Conservation (phyloP, 2,113 vertebrate genomes). For the Trochalopteron elliotii region DNA sequence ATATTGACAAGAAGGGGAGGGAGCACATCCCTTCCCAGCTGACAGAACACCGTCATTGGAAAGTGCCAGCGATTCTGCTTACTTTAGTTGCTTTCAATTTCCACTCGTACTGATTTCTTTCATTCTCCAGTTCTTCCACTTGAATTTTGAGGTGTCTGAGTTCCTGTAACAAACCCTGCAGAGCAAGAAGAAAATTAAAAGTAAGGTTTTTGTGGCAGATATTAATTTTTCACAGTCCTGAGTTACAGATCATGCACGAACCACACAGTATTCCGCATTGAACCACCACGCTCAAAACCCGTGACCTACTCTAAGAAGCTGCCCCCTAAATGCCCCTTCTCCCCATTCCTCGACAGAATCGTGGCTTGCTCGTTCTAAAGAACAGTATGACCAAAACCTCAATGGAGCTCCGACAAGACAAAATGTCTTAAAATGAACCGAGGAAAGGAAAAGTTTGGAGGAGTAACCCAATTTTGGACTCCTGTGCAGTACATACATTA, state of each 20-base stretch:
- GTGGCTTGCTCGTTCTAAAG: neutral
- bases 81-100: slow-evolving; percentile 94
- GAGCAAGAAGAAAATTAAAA: neutral
- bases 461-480: neutral
- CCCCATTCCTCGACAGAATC: neutral
- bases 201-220: neutral
- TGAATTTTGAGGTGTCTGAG: slow-evolving; percentile 89
- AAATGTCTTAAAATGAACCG: neutral
- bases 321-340: neutral
- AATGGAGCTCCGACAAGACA: neutral
- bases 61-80: slow-evolving; percentile 37
- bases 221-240: neutral
- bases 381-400: neutral
- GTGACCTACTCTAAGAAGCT: neutral
- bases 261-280: neutral
- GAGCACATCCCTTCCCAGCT: neutral
- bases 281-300: neutral
- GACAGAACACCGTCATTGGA: neutral
- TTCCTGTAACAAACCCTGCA: slow-evolving; percentile 87
- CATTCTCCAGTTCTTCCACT: slow-evolving; percentile 92
- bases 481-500: neutral
- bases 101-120: slow-evolving; percentile 91
- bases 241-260: neutral
- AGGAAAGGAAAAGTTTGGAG: neutral
- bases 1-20: neutral